phyloP scores from a whole-genome alignment of 2,797 vertebrate species.

The Chelonia mydas region DNA sequence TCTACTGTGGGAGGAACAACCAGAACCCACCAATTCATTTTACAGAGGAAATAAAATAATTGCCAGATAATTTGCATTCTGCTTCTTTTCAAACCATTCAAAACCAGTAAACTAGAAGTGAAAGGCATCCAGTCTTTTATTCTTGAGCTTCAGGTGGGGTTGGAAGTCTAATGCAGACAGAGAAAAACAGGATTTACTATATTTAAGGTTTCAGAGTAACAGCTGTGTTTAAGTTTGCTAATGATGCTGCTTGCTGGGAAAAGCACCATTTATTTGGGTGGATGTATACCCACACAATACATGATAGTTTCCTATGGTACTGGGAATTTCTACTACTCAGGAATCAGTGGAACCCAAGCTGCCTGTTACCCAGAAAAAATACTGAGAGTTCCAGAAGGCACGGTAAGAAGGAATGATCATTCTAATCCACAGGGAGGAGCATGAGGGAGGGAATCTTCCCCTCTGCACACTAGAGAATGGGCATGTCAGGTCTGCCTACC shows the following conservation, averaged over 20 bases:
- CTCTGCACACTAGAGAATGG: accelerated
- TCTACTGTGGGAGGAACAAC: not conserved
- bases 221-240: not conserved
- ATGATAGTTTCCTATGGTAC: accelerated
- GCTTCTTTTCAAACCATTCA: not conserved
- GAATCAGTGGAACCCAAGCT: not conserved
- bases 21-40: accelerated
- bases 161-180: not conserved
- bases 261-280: not conserved
- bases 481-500: not conserved
- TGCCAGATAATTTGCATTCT: not conserved
- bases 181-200: not conserved
- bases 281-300: not conserved
- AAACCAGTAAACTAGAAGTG: not conserved
- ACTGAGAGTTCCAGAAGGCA: not conserved
- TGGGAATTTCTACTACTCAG: not conserved
- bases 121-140: not conserved
- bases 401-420: accelerated
- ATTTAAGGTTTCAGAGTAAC: too few species aligned
- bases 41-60: accelerated
- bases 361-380: accelerated
- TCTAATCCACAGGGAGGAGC: not conserved
- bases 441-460: accelerated
- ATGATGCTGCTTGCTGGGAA: not conserved
- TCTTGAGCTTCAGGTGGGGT: not conserved